Evolutionary conservation across 2,888 invertebrate genomes (phyloP).

Genomic region (Epinotia demarniana): DNA sequence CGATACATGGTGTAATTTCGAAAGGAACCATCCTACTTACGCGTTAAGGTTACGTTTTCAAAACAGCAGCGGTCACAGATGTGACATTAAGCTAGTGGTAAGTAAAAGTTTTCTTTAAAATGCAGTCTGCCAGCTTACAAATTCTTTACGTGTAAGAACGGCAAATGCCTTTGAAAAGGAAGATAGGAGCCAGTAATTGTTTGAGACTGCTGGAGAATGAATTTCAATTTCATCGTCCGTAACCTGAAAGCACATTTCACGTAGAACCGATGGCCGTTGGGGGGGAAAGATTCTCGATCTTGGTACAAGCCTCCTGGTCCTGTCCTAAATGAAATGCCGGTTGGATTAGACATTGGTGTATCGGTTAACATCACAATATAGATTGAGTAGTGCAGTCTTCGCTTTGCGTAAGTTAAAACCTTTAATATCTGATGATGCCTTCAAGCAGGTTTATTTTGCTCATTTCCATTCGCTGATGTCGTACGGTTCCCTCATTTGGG

Average conservation of each 20-base stretch:
- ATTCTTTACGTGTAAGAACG: constrained; percentile 27
- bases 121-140: constrained; percentile 23
- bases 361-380: too few relatives aligned
- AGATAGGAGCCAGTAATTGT: constrained; percentile 13
- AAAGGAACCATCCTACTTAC: neutral
- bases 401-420: too few relatives aligned
- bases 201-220: neutral
- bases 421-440: too few relatives aligned
- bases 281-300: too few relatives aligned
- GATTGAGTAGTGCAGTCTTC: too few relatives aligned
- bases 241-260: neutral
- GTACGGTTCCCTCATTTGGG: too few relatives aligned
- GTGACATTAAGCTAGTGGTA: neutral
- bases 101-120: constrained; percentile 35
- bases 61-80: neutral
- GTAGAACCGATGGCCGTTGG: too few relatives aligned
- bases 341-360: too few relatives aligned
- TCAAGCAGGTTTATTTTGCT: too few relatives aligned
- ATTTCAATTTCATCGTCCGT: neutral
- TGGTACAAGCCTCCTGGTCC: too few relatives aligned
- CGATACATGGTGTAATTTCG: neutral
- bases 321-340: too few relatives aligned
- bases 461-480: too few relatives aligned
- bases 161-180: neutral
- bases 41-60: neutral